phyloP scores from a whole-genome alignment of 2,797 vertebrate genomes.

The Poeciliopsis paucimaculata region DNA sequence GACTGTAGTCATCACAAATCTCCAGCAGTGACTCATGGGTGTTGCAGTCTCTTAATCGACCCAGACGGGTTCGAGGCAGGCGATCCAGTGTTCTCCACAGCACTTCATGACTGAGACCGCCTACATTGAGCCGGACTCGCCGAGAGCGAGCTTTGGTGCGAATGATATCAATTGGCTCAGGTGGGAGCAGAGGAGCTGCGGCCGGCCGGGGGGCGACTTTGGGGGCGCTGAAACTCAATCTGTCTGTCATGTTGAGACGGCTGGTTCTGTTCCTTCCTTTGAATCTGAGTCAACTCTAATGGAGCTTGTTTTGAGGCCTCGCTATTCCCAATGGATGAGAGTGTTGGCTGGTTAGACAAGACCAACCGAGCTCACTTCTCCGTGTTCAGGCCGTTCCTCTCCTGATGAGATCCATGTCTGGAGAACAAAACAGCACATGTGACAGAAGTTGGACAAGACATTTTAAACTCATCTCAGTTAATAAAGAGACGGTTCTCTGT shows the following conservation, averaged over 20 bases:
- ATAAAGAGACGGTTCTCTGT: neutral
- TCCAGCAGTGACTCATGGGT: conserved; percentile 95
- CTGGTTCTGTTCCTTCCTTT: conserved; percentile 5
- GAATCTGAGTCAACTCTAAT: neutral
- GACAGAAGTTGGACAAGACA: neutral
- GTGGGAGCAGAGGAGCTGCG: conserved; percentile 83
- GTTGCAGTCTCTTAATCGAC: conserved; percentile 94
- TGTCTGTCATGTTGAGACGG: conserved; percentile 86
- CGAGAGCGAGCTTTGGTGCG: conserved; percentile 90
- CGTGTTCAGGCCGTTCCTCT: conserved; percentile 35
- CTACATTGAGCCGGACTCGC: conserved; percentile 93
- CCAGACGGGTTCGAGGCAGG: conserved; percentile 92
- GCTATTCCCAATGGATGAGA: neutral
- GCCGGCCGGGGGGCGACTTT: conserved; percentile 80
- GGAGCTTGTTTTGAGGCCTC: neutral
- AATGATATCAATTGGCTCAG: conserved; percentile 95
- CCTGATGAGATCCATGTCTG: conserved; percentile 57
- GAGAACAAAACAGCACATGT: conserved; percentile 16
- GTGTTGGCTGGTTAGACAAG: neutral
- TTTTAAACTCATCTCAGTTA: neutral
- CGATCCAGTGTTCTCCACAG: conserved; percentile 97
- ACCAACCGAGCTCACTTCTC: conserved; percentile 35
- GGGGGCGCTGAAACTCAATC: conserved; percentile 77
- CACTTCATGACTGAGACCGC: conserved; percentile 95
- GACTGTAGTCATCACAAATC: conserved; percentile 96